Evolutionary conservation across 2,888 invertebrate genomes (phyloP), one percentile per base, ranked within the genome.

Genomic region (Perdita meconis): DNA sequence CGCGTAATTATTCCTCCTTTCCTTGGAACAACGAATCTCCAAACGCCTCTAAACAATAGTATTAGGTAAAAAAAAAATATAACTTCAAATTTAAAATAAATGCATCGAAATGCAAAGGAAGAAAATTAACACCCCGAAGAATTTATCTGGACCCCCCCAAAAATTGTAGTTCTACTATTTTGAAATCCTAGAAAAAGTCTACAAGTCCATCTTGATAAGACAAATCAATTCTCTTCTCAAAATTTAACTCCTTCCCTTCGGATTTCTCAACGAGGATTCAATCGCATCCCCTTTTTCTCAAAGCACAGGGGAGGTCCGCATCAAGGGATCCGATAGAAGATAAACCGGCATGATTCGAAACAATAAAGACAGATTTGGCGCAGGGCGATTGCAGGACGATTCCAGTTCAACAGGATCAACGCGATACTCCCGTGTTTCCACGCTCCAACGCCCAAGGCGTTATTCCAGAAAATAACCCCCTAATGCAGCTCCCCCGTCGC

Each of bases 401-500:
- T 65, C 70, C 47, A 57, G 65, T 83, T 79, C 61, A 75, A 67
- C 42, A 44, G 80, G 85, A 71, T 82, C 76, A 60, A 69, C 61
- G 66, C 81, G 83, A 88, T 84, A 78, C 81, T 63, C 68, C 63
- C 70, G 82, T 85, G 86, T 90, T 89, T 89, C 83, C 74, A 86
- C 84, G 89, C 85, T 84, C 81, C 79, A 82, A 88, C 90, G 88
- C 89, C 86, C 80, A 75, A 83, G 83, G 85, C 79, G 81, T 85
- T 82, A 81, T 82, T 83, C 81, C 85, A 85, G 78, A 84, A 87
- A 89, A 88, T 87, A 84, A 69, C 72, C 59, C 82, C 56, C 72
- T 63, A 63, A 72, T 69, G 72, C 74, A 56, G 80, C 59, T 72
- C 65, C 70, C 80, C 72, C 71, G 61, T 66, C 68, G 75, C 63